Base-by-base conservation (phyloP, 2,113 vertebrate genomes). In the Astur gentilis region DNA sequence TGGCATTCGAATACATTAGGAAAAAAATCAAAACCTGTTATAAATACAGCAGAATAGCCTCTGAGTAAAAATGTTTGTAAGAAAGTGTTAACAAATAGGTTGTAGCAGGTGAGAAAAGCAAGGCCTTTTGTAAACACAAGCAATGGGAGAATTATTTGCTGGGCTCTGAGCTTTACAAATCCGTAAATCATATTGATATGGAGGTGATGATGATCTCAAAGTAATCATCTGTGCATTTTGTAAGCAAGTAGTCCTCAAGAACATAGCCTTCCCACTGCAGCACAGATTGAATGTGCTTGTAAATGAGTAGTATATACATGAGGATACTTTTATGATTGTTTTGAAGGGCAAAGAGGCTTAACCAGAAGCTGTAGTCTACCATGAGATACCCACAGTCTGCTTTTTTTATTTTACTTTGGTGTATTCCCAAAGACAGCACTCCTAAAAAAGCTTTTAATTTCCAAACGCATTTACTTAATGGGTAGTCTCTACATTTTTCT, bases 271-370 rank as follows among this genome's bases (percentile, higher is more conserved):
- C 27, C 34, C 73, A 72, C 52, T 38, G 69, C 21, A 91, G 61
- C 64, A 92, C 2, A 49, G 77, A 84, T 14, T 65, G 57, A 87
- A 54, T 44, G 58, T 36, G 57, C 40, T 69, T 78, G 31, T 38
- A 78, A 90, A 81, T 61, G 70, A 94, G 16, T 32, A 66, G 26
- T 61, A 78, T 65, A n/a, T 70, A 73, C 34, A 85, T 26, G 58
- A 85, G 25, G 65, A 73, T 82, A 65, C 27, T 58, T 89, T 45
- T 31, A 85, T 31, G 13, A 87, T 71, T 0, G 1, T 65, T 93
- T 79, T 84, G 73, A 96, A 94, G 69, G 61, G 34, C 57, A 82
- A 91, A 90, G 44, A 82, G n/a, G 52, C 36, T 94, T 93, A 95
- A 73, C 5, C 14, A 87, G 36, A 83, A n/a, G 72, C 50, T 90